phyloP scores from a whole-genome alignment of 2,888 invertebrate genomes.

The Megalurothrips usitatus region DNA sequence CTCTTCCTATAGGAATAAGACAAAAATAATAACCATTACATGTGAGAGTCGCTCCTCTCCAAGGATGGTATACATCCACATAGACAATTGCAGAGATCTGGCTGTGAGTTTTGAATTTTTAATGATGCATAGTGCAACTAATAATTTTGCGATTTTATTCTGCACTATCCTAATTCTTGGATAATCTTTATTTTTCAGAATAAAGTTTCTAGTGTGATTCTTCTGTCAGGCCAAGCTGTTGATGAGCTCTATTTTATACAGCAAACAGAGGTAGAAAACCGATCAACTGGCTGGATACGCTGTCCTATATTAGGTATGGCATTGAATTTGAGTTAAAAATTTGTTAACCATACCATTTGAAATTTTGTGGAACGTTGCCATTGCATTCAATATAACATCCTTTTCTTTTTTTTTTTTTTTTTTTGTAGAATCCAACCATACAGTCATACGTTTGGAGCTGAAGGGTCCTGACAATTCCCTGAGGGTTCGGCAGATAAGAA shows the following conservation, averaged over 20 bases:
- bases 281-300: constrained; percentile 86
- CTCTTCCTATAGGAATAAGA: constrained; percentile 62
- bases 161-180: constrained; percentile 30
- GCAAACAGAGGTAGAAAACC: constrained; percentile 78
- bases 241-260: constrained; percentile 78
- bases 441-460: constrained; percentile 71
- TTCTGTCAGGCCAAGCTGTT: constrained; percentile 73
- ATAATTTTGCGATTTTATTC: constrained; percentile 6
- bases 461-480: constrained; percentile 89
- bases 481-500: constrained; percentile 76
- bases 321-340: not conserved
- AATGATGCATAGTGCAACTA: constrained; percentile 29
- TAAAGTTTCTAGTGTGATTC: constrained; percentile 80
- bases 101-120: constrained; percentile 55
- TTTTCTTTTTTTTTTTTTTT: constrained; percentile 31
- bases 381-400: constrained; percentile 27
- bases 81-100: constrained; percentile 91
- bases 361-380: not conserved
- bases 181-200: constrained; percentile 57
- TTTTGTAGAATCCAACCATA: constrained; percentile 49
- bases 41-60: constrained; percentile 62
- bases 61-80: constrained; percentile 75
- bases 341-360: not conserved
- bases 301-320: constrained; percentile 68
- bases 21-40: constrained; percentile 74